Evolutionary conservation across 2,888 invertebrate species (phyloP), one percentile per base, ranked within the genome.

Genomic region (Lysandra bellargus): DNA sequence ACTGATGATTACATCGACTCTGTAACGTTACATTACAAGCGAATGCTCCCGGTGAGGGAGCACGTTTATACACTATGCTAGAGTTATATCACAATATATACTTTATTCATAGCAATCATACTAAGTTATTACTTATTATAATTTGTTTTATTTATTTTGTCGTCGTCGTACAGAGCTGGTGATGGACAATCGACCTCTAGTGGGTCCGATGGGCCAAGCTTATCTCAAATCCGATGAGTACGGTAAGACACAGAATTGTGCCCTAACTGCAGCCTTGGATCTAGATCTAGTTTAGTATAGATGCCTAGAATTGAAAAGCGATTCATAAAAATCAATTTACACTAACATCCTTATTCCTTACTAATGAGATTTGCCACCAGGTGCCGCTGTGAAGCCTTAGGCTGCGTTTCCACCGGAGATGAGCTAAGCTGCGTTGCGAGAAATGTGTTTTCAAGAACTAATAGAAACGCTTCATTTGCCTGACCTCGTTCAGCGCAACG

Each of bases 191-290:
- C 96, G 97, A 91, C 96, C 96, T 90, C 96, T 96, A 95, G 96
- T 97, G 95, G 97, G 96, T 95, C 96, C 97, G 88, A 95, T 96
- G 95, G 97, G 97, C 94, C 96, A 96, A 95, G 96, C 96, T 91
- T 97, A 97, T 96, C 96, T 97, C 95, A 97, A 97, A 96, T 96
- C 96, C 92, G 97, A 97, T 95, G 96, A 96, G 95, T 96, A 96
- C 95, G 97, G 97, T 97, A 97, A 97, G 97, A 89, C 87, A 80
- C 84, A 83, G 85, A 88, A 83, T 86, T 88, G 89, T 88, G 91
- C 88, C 90, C 90, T 90, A 90, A 90, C 84, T 30, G 23, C 75
- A 75, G 75, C 75, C 75, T 49, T 49, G 75, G 75, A 75, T 75
- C 75, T 75, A 49, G 75, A 44, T 69, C 1, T 61, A 23, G 61